A percentile compares a stretch with the other conserved stretches of the same genome.
Conservation (phyloP, 2,797 vertebrate genomes). For the Sciurus vulgaris region DNA sequence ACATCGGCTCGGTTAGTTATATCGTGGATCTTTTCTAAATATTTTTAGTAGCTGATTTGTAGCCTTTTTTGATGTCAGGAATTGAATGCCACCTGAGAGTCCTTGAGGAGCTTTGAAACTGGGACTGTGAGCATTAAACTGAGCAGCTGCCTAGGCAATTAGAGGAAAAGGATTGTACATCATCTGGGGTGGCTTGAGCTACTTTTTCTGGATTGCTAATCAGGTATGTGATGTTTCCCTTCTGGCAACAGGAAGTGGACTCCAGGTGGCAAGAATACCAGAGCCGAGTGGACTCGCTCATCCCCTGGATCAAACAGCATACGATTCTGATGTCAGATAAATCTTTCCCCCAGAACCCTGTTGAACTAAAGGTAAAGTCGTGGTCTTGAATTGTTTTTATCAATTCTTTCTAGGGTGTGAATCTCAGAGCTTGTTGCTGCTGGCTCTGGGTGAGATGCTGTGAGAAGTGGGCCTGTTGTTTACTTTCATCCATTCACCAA, state of each 20-base stretch:
- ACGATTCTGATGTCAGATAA: slow-evolving; percentile 96
- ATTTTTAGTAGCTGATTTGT: slow-evolving; percentile 41
- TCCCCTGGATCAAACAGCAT: slow-evolving; percentile 98
- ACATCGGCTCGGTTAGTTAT: not conserved
- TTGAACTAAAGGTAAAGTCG: slow-evolving; percentile 95
- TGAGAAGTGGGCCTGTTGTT: slow-evolving; percentile 18
- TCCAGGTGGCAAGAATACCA: slow-evolving; percentile 97
- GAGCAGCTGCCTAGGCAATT: slow-evolving; percentile 1
- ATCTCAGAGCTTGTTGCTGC: slow-evolving; percentile 30
- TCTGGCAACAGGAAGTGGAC: slow-evolving; percentile 94
- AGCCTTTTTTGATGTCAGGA: slow-evolving; percentile 37
- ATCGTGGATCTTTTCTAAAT: slow-evolving; percentile 21
- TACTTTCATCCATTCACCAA: slow-evolving; percentile 57
- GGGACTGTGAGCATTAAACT: slow-evolving; percentile 27
- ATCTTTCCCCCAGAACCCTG: slow-evolving; percentile 97
- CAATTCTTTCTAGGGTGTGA: slow-evolving; percentile 23
- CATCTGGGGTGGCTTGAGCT: slow-evolving; percentile 33
- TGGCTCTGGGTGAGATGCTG: slow-evolving; percentile 2
- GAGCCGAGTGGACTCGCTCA: slow-evolving; percentile 93
- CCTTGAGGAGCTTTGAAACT: slow-evolving; percentile 67
- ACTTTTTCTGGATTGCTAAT: slow-evolving; percentile 57
- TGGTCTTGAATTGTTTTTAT: not conserved
- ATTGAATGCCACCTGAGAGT: slow-evolving; percentile 50
- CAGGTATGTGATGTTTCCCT: slow-evolving; percentile 54
- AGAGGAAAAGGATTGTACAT: slow-evolving; percentile 47